Percentiles rank a stretch among this genome's conserved stretches.
Conservation (phyloP, 64 coral and sea anemone genomes). For the Trachythela sp. region DNA sequence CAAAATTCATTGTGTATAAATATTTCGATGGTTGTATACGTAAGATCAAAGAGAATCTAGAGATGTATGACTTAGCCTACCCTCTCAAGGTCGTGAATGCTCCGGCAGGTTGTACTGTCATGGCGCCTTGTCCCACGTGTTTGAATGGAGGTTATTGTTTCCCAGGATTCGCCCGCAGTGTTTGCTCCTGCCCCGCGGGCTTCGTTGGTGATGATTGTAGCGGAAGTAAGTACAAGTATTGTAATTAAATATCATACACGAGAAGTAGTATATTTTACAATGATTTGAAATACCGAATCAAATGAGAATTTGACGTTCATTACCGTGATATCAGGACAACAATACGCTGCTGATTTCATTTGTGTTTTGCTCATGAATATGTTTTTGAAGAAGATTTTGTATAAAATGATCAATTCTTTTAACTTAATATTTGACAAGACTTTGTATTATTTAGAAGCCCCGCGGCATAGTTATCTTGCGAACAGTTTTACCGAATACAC, state of each 20-base stretch:
- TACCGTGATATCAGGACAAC: too few relatives aligned
- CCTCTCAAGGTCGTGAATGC: constrained; percentile 65
- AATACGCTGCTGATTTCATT: too few relatives aligned
- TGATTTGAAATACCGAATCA: background rate
- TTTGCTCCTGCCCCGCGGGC: constrained; percentile 79
- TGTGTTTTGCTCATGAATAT: too few relatives aligned
- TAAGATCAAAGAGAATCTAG: constrained; percentile 61
- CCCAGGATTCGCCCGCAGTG: constrained; percentile 54
- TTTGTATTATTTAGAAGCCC: constrained; percentile 45
- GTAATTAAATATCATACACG: background rate
- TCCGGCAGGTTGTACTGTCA: constrained; percentile 50
- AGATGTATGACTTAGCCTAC: constrained; percentile 76
- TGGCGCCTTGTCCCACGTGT: constrained; percentile 69
- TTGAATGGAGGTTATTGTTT: constrained; percentile 71
- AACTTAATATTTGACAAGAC: too few relatives aligned
- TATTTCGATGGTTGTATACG: constrained; percentile 80
- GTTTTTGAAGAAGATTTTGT: too few relatives aligned
- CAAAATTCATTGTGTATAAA: constrained; percentile 37
- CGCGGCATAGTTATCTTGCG: constrained; percentile 49
- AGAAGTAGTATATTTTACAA: too few relatives aligned
- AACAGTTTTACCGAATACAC: constrained; percentile 86
- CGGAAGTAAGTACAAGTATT: constrained; percentile 54
- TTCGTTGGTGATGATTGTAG: constrained; percentile 60
- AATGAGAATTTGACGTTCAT: background rate
- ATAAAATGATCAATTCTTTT: background rate